phyloP scores from a whole-genome alignment of 2,888 invertebrate species.

The Anagyrus pseudococci region DNA sequence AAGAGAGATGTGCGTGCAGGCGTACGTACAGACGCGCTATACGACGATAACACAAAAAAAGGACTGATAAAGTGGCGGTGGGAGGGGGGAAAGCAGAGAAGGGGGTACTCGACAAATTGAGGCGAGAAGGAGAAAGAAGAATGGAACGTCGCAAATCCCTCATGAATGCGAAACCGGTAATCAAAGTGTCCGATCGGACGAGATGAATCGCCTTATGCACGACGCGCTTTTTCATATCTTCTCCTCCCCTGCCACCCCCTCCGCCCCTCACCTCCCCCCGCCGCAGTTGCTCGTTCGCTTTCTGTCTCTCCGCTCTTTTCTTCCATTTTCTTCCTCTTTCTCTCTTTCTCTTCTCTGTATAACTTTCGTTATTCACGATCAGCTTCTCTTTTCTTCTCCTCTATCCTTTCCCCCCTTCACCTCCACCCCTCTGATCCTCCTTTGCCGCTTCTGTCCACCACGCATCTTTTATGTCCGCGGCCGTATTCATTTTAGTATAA shows the following conservation, averaged over 20 bases:
- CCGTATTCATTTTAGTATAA: neutral
- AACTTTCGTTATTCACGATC: constrained; percentile 33
- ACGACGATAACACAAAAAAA: neutral
- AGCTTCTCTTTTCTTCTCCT: constrained; percentile 26
- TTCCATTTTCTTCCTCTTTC: constrained; percentile 27
- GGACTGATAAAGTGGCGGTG: neutral
- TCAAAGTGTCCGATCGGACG: constrained; percentile 57
- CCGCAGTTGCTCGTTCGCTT: constrained; percentile 1
- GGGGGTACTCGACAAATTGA: constrained; percentile 34
- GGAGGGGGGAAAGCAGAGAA: neutral
- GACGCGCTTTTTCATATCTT: constrained; percentile 39
- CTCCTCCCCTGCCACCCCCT: no score
- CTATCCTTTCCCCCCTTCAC: neutral
- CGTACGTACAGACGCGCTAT: no score
- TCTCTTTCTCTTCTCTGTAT: constrained; percentile 31
- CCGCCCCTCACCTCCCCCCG: no score
- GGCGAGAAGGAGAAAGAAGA: constrained; percentile 41
- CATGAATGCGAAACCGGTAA: constrained; percentile 56
- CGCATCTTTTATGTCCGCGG: constrained; percentile 1
- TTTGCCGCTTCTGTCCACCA: constrained; percentile 20
- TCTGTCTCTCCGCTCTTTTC: neutral
- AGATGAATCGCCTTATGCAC: constrained; percentile 53
- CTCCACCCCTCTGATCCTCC: constrained; percentile 4
- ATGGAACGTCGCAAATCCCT: constrained; percentile 48
- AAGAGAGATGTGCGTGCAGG: no score